phyloP scores from a whole-genome alignment of 2,113 vertebrate species.

The Rhodinocichla rosea region DNA sequence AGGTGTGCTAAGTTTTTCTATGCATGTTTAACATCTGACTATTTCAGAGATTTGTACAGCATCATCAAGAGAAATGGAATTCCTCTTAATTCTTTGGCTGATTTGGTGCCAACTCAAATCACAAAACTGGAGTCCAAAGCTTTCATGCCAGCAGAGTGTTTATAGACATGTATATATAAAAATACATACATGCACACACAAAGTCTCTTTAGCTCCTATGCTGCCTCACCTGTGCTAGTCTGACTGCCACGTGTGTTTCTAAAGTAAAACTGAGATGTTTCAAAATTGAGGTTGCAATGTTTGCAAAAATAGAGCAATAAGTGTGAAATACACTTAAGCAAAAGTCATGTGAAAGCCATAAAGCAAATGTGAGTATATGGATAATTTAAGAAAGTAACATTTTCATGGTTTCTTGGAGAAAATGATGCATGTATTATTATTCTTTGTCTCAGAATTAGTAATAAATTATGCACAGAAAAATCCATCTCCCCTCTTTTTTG shows the following conservation, averaged over 20 bases:
- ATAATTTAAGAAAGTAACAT: constrained; percentile 26
- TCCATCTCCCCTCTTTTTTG: not conserved
- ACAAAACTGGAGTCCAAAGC: not conserved
- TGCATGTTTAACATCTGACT: not conserved
- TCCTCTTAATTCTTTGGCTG: not conserved
- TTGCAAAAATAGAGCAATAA: not conserved
- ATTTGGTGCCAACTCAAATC: not conserved
- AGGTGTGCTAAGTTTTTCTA: not conserved
- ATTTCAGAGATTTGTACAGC: not conserved
- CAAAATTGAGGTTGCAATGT: not conserved
- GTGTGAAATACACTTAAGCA: not conserved
- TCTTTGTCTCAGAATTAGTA: not conserved
- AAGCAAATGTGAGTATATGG: not conserved
- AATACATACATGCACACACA: not conserved
- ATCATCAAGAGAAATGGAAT: not conserved
- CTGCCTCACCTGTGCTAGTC: not conserved
- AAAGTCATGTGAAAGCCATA: not conserved
- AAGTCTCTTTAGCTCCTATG: not conserved
- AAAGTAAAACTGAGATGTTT: not conserved
- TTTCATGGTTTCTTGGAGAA: not conserved
- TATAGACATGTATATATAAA: not conserved
- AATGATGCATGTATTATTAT: not conserved
- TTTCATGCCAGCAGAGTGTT: not conserved
- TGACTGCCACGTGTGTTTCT: not conserved
- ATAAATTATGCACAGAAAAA: not conserved